Conservation (phyloP, 2,888 invertebrate species). For the Gnatocerus cornutus region DNA sequence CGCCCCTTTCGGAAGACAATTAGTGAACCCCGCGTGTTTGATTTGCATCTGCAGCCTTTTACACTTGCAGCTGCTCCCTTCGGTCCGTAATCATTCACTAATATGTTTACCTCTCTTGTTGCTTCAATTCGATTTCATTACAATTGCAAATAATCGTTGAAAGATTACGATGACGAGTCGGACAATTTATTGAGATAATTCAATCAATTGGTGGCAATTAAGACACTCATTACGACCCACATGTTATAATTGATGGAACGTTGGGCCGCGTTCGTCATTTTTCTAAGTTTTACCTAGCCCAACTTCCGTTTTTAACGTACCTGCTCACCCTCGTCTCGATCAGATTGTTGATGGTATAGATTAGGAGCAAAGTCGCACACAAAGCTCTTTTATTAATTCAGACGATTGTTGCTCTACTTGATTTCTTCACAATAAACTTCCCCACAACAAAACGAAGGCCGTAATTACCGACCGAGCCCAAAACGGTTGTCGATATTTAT, state of each 20-base stretch:
- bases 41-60: constrained; percentile 61
- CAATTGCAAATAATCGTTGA: constrained; percentile 59
- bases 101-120: constrained; percentile 62
- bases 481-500: constrained; percentile 13
- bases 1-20: constrained; percentile 60
- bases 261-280: constrained; percentile 14
- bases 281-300: constrained; percentile 24
- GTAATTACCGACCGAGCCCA: constrained; percentile 43
- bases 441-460: constrained; percentile 47
- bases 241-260: constrained; percentile 43
- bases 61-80: constrained; percentile 61
- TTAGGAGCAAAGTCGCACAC: constrained; percentile 47
- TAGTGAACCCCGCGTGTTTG: constrained; percentile 57
- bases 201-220: constrained; percentile 52
- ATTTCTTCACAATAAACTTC: constrained; percentile 48
- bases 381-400: constrained; percentile 50
- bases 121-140: constrained; percentile 59
- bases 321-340: constrained; percentile 48
- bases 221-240: constrained; percentile 47
- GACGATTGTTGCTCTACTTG: constrained; percentile 48
- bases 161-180: constrained; percentile 52
- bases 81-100: constrained; percentile 59
- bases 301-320: constrained; percentile 47
- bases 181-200: constrained; percentile 46
- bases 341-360: constrained; percentile 48